Percentiles rank a stretch among this genome's conserved stretches.
phyloP scores from a whole-genome alignment of 2,888 invertebrate genomes.

The Scotopteryx bipunctaria region DNA sequence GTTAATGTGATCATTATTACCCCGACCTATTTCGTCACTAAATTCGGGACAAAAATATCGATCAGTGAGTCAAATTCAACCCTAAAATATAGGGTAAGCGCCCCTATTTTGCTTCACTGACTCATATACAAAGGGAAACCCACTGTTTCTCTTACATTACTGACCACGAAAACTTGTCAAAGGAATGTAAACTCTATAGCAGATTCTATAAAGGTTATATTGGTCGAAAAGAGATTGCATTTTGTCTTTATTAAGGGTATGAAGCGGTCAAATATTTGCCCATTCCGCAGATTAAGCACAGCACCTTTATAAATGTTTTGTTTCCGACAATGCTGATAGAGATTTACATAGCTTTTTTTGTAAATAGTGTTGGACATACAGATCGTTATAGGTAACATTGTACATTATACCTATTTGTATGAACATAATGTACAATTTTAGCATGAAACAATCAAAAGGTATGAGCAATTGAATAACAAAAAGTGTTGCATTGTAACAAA shows the following conservation, averaged over 20 bases:
- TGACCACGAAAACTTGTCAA: conserved; percentile 5
- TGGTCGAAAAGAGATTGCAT: conserved; percentile 37
- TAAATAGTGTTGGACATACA: no score
- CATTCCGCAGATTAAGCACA: conserved; percentile 63
- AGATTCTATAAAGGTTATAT: conserved; percentile 17
- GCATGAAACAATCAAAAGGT: no score
- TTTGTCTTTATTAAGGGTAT: conserved; percentile 45
- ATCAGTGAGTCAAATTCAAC: conserved; percentile 61
- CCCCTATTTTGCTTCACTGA: conserved; percentile 60
- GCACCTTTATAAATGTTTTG: conserved; percentile 39
- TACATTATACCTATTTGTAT: no score
- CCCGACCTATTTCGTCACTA: conserved; percentile 49
- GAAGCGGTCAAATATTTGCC: conserved; percentile 64
- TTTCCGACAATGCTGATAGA: conserved; percentile 1
- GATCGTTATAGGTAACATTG: no score
- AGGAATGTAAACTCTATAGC: conserved; percentile 39
- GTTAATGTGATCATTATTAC: conserved; percentile 26
- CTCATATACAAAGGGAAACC: conserved; percentile 49
- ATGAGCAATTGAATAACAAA: no score
- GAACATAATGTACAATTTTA: no score
- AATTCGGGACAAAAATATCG: conserved; percentile 61
- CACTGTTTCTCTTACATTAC: conserved; percentile 18
- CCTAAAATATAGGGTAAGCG: conserved; percentile 56
- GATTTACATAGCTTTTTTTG: conserved; percentile 5
- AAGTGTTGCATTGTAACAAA: no score